A percentile compares a stretch with the other conserved stretches of the same genome.
Evolutionary conservation across 2,113 vertebrate genomes (phyloP).

Genomic region (Mormyrus lacerda): DNA sequence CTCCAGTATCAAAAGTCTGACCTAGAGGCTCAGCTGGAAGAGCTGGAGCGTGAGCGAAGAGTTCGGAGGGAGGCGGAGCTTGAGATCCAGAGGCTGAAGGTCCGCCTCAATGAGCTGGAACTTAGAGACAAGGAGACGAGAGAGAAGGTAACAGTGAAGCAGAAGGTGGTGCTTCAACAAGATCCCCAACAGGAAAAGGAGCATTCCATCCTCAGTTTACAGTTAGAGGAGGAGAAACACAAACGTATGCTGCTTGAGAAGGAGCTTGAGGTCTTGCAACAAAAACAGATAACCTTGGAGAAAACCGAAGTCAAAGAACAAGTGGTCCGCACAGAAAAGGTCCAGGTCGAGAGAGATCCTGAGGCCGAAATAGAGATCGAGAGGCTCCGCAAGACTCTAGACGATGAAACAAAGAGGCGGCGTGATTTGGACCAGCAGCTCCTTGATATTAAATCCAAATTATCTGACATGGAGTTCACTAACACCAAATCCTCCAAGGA

Average conservation of each 20-base stretch:
- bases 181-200: conserved; percentile 94
- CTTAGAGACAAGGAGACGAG: conserved; percentile 71
- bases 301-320: conserved; percentile 84
- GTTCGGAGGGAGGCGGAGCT: conserved; percentile 79
- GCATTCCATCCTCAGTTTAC: conserved; percentile 75
- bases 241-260: conserved; percentile 77
- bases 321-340: conserved; percentile 84
- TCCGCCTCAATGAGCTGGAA: conserved; percentile 74
- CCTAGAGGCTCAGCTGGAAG: conserved; percentile 82
- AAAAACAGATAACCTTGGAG: conserved; percentile 74
- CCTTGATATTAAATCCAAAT: conserved; percentile 58
- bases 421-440: conserved; percentile 76
- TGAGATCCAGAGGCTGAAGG: conserved; percentile 80
- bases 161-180: conserved; percentile 91
- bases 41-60: conserved; percentile 81
- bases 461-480: conserved; percentile 82
- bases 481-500: conserved; percentile 92
- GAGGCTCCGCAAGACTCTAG: conserved; percentile 71
- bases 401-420: conserved; percentile 75
- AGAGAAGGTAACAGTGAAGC: conserved; percentile 85
- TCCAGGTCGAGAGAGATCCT: conserved; percentile 85
- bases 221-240: conserved; percentile 85
- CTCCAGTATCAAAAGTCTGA: conserved; percentile 73
- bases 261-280: conserved; percentile 68
- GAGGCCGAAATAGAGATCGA: conserved; percentile 83